Percentiles rank a stretch among this genome's conserved stretches.
phyloP scores from a whole-genome alignment of 2,797 vertebrate species.

The Erithacus rubecula region DNA sequence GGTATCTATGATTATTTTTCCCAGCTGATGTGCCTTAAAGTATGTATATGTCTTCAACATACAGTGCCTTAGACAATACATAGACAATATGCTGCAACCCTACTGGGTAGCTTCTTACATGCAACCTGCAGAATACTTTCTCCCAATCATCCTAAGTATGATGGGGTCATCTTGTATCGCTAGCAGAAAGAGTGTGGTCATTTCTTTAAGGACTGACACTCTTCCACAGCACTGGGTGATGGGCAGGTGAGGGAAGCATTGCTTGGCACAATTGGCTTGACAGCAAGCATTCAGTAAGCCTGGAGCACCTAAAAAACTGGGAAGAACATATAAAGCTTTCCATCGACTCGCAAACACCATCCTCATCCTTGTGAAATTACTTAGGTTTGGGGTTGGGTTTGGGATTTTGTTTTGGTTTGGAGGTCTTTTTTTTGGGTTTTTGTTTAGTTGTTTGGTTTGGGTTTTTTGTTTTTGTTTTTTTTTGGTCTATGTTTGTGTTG shows the following conservation, averaged over 20 bases:
- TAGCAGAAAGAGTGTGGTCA: not conserved
- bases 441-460: not conserved
- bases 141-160: not conserved
- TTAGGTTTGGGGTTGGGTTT: not conserved
- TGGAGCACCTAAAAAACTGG: not conserved
- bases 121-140: not conserved
- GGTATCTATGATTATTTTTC: not conserved
- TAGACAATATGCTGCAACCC: not conserved
- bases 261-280: not conserved
- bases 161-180: not conserved
- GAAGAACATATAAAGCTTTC: conserved; percentile 43
- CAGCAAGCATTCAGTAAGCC: not conserved
- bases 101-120: not conserved
- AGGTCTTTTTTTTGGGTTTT: not conserved
- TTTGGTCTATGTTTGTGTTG: conserved; percentile 23
- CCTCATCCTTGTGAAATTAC: not conserved
- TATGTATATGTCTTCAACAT: not conserved
- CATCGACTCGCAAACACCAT: not conserved
- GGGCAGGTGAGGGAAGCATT: not conserved
- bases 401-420: conserved; percentile 30
- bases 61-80: not conserved
- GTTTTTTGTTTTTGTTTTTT: not conserved
- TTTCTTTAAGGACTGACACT: not conserved
- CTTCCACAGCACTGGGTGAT: not conserved
- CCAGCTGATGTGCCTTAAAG: conserved; percentile 27